Base-by-base conservation (phyloP, 2,888 invertebrate genomes). In the Rhopalosiphum nymphaeae region DNA sequence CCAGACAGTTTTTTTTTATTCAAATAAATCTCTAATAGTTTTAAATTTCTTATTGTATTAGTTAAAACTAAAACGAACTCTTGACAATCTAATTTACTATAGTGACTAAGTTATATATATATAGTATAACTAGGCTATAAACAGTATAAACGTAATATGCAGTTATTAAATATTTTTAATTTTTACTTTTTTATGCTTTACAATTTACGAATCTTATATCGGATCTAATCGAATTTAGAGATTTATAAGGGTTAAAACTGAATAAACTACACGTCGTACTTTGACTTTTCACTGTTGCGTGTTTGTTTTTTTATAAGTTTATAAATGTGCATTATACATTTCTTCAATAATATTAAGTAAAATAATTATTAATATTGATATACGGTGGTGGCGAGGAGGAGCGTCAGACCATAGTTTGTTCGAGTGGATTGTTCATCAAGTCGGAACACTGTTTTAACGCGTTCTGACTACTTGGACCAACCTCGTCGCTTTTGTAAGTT, bases 361-460 rank as follows among this genome's bases (percentile, higher is more conserved):
- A 9, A 36, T 21, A 44, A 61, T 89, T 46, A 89, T 84, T 91
- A 42, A 42, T 91, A 78, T 78, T 16, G 91, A 56, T 56, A 53
- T 85, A 36, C 25, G 21, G 84, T 0, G 53, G 7, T 5, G 53
- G 36, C 44, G 49, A 44, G 29, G 42, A 9, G 42, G 29, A 26
- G 53, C 7, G 42, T 9, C 26, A 53, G 56, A 16, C n/a, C 21
- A n/a, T 67, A 84, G 89, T 93, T 93, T 89, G 93, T 89, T 78
- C 56, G 89, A 49, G 49, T 42, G 42, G 78, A 92, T 93, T 93
- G 93, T 93, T 93, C 93, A 44, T 89, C 93, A 93, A 93, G 85
- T 90, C 89, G 84, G 85, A 78, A 90, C 86, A 91, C 90, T 61
- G 85, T 90, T 94, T 86, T 49, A 86, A 91, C 93, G 90, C 46